These are phyloP conservation scores for Bostrychus sinensis DNA, from an alignment of 2,113 vertebrate species.

Conservation along the genomic window DNA sequence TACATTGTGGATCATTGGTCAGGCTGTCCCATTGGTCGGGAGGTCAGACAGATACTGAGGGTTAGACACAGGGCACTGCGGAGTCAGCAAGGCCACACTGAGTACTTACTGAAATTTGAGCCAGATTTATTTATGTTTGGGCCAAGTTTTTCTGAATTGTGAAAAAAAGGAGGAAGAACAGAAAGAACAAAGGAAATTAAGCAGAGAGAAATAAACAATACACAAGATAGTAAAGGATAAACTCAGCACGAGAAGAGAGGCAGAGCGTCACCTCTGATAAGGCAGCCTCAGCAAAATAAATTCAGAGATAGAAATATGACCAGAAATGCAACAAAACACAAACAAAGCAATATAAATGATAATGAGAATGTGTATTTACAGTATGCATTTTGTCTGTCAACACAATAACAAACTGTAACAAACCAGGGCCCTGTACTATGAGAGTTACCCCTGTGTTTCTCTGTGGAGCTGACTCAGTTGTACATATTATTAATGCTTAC, in stretches of 20 bases:
- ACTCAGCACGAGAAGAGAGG: background rate
- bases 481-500: too few species aligned
- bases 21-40: slow-evolving; percentile 20
- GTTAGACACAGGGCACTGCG: slow-evolving; percentile 65
- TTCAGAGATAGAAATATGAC: slow-evolving; percentile 9
- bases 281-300: background rate
- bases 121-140: slow-evolving; percentile 83
- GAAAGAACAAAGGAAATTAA: slow-evolving; percentile 47
- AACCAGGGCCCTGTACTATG: too few species aligned
- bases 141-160: slow-evolving; percentile 80
- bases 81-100: slow-evolving; percentile 69
- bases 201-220: slow-evolving; percentile 58
- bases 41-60: slow-evolving; percentile 56
- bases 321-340: background rate
- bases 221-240: slow-evolving; percentile 29
- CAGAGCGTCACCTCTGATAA: background rate
- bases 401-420: too few species aligned
- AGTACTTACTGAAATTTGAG: slow-evolving; percentile 85
- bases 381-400: too few species aligned
- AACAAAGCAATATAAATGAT: background rate
- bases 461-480: too few species aligned
- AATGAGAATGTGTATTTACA: background rate
- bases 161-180: slow-evolving; percentile 60
- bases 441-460: too few species aligned
- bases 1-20: slow-evolving; percentile 19